These are phyloP conservation scores for Bergia puertoricense DNA, from an alignment of 92 coral and sea anemone species.

Conservation along the genomic window DNA sequence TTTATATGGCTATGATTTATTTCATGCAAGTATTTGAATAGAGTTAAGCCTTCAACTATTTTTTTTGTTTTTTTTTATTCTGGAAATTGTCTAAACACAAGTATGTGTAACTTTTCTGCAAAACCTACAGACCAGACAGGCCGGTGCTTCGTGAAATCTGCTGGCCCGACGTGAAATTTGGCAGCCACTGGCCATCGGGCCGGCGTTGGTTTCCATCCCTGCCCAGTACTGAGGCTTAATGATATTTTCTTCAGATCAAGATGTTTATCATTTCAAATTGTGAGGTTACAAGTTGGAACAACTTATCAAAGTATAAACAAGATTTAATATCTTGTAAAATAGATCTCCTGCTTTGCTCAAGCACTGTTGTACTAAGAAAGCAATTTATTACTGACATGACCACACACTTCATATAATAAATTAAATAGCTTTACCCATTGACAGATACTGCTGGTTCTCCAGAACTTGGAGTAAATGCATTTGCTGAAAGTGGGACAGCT, in stretches of 20 bases:
- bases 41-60: no score
- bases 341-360: not conserved
- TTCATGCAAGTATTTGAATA: no score
- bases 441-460: slow-evolving; percentile 59
- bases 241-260: not conserved
- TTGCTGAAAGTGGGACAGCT: slow-evolving; percentile 88
- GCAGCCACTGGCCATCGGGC: no score
- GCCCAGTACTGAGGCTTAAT: not conserved
- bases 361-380: not conserved
- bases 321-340: no score
- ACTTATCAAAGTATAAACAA: not conserved
- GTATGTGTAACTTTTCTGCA: no score
- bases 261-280: not conserved
- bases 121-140: no score
- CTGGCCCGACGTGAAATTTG: no score
- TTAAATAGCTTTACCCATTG: slow-evolving; percentile 65
- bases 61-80: no score
- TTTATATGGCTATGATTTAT: no score
- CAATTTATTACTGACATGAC: not conserved
- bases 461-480: slow-evolving; percentile 58
- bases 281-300: not conserved
- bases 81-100: no score
- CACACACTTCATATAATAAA: not conserved
- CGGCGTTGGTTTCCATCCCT: no score
- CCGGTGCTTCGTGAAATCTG: no score